phyloP scores from a whole-genome alignment of 2,888 invertebrate species.

The Campopleginae sp. region DNA sequence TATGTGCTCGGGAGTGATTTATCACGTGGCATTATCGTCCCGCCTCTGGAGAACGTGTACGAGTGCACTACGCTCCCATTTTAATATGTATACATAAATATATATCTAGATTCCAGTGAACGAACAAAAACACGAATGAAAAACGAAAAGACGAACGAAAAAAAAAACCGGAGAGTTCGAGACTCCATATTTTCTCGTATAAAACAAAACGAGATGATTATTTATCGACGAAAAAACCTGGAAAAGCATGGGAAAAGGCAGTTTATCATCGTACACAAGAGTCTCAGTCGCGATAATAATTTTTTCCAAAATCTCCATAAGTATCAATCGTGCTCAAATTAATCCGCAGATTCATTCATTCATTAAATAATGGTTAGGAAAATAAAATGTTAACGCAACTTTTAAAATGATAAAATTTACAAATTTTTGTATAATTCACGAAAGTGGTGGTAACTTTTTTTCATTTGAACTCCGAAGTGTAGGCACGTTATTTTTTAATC shows the following conservation, averaged over 20 bases:
- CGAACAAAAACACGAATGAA: conserved; percentile 20
- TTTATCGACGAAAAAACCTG: conserved; percentile 39
- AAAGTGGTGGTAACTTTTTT: too few relatives aligned
- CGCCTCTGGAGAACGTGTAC: conserved; percentile 52
- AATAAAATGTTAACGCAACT: too few relatives aligned
- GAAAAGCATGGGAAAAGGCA: neutral
- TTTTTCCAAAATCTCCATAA: conserved; percentile 29
- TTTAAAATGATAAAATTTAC: neutral
- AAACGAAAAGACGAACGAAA: neutral
- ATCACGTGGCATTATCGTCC: conserved; percentile 63
- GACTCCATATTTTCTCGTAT: conserved; percentile 62
- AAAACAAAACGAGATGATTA: conserved; percentile 53
- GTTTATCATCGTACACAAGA: conserved; percentile 26
- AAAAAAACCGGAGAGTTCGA: conserved; percentile 24
- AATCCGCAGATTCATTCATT: neutral
- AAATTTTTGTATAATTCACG: neutral
- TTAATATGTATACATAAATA: conserved; percentile 38
- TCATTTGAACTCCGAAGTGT: too few relatives aligned
- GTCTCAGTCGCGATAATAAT: conserved; percentile 31
- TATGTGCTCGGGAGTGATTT: conserved; percentile 61
- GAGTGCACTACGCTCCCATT: conserved; percentile 52
- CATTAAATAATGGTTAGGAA: neutral
- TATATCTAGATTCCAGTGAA: conserved; percentile 11
- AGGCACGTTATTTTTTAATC: too few relatives aligned
- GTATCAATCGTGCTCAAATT: neutral